A percentile compares a stretch with the other conserved stretches of the same genome.
phyloP scores from a whole-genome alignment of 2,113 vertebrate species.

The Ameiurus melas region DNA sequence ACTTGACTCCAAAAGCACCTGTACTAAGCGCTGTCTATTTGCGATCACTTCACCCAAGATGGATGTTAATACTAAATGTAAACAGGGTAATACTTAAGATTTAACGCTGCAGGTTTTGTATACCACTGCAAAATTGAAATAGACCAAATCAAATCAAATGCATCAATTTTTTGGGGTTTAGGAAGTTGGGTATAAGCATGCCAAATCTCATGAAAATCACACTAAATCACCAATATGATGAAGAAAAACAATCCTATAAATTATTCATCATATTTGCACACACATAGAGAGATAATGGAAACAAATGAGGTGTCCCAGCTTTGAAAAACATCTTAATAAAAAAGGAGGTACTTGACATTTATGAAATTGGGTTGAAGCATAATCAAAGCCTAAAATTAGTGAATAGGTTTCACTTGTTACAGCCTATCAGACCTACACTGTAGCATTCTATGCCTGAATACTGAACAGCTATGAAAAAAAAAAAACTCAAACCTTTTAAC shows the following conservation, averaged over 20 bases:
- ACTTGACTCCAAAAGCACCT: background rate
- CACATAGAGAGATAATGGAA: background rate
- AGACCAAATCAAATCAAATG: background rate
- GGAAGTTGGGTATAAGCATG: background rate
- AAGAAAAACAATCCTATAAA: background rate
- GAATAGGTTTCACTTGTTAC: constrained; percentile 3
- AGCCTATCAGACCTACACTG: background rate
- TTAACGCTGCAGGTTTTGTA: background rate
- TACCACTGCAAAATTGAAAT: background rate
- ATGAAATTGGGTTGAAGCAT: constrained; percentile 16
- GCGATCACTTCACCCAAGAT: background rate
- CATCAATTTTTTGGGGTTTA: background rate
- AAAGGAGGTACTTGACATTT: constrained; percentile 24
- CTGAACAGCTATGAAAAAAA: background rate
- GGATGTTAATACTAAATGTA: background rate
- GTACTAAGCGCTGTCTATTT: background rate
- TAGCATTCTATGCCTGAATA: background rate
- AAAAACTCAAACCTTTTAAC: background rate
- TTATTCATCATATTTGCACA: background rate
- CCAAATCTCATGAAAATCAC: background rate
- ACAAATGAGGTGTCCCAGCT: background rate
- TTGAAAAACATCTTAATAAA: constrained; percentile 27
- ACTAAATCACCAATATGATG: background rate
- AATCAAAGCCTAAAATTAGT: background rate
- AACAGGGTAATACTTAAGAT: background rate